Evolutionary conservation across 2,888 invertebrate genomes (phyloP).

Genomic region (Andrena bucephala): DNA sequence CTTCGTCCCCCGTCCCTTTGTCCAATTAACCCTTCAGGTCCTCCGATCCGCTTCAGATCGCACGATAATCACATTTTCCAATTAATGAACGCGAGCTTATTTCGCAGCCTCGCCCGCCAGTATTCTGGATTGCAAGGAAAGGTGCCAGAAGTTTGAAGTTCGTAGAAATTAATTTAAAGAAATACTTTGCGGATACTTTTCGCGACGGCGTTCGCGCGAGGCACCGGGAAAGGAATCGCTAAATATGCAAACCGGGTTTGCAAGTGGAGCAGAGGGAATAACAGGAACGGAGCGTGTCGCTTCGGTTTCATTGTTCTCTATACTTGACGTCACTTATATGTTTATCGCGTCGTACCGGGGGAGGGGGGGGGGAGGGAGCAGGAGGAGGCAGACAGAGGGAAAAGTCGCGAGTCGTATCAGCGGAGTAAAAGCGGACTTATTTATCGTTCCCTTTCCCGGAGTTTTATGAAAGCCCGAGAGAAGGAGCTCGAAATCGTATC

Average conservation of each 20-base stretch:
- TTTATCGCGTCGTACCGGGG: conserved; percentile 62
- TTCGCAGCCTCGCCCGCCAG: too few species aligned
- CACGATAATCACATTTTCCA: too few species aligned
- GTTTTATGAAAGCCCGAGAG: conserved; percentile 50
- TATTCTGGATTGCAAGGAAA: conserved; percentile 25
- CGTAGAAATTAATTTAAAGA: conserved; percentile 13
- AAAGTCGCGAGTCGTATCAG: conserved; percentile 50
- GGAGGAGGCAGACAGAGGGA: conserved; percentile 21
- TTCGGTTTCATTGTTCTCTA: conserved; percentile 42
- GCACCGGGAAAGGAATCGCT: not conserved
- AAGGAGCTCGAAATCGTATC: conserved; percentile 52
- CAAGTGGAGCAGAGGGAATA: not conserved
- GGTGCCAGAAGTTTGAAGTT: not conserved
- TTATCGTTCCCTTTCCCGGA: conserved; percentile 59
- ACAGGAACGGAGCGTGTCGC: not conserved
- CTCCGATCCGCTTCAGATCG: conserved; percentile 20
- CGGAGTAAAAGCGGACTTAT: conserved; percentile 64
- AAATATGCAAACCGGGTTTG: conserved; percentile 43
- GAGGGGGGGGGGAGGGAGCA: not conserved
- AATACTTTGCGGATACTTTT: conserved; percentile 37
- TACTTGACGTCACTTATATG: conserved; percentile 55
- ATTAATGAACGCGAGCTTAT: too few species aligned
- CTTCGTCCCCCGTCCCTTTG: conserved; percentile 7
- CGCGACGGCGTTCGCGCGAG: not conserved
- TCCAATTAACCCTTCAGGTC: conserved; percentile 31